Conservation (phyloP, 2,888 invertebrate genomes). For the Magallana nippona region DNA sequence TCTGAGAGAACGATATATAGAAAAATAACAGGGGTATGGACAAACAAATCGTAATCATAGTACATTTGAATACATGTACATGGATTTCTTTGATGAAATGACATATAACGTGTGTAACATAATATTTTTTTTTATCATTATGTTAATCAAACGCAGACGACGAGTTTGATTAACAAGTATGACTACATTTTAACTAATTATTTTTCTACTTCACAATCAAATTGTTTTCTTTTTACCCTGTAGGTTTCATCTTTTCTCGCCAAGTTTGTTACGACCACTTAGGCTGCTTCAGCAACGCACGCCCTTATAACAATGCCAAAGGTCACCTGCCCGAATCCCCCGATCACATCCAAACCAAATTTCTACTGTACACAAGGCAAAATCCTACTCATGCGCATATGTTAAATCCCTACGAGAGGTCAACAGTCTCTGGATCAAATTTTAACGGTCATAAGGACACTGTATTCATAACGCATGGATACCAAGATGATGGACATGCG, state of each 20-base stretch:
- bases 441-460: conserved; percentile 90
- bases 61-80: too few species aligned
- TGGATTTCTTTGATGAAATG: too few species aligned
- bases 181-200: too few species aligned
- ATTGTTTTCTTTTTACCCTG: not conserved
- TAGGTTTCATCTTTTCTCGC: conserved; percentile 45
- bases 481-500: conserved; percentile 90
- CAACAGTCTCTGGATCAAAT: conserved; percentile 86
- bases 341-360: conserved; percentile 53
- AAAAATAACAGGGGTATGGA: too few species aligned
- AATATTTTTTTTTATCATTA: too few species aligned
- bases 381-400: conserved; percentile 44
- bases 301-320: conserved; percentile 57
- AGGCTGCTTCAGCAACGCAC: conserved; percentile 60
- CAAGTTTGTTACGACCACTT: conserved; percentile 57
- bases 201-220: too few species aligned
- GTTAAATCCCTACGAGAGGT: conserved; percentile 83
- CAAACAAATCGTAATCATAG: too few species aligned
- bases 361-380: conserved; percentile 54
- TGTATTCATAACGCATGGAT: conserved; percentile 95
- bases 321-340: conserved; percentile 59
- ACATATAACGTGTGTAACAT: too few species aligned
- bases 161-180: too few species aligned
- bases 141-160: too few species aligned
- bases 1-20: too few species aligned